These are phyloP conservation scores for Drosophila nigrodunni DNA, from an alignment of 1,140 invertebrate species.

Conservation along the genomic window DNA sequence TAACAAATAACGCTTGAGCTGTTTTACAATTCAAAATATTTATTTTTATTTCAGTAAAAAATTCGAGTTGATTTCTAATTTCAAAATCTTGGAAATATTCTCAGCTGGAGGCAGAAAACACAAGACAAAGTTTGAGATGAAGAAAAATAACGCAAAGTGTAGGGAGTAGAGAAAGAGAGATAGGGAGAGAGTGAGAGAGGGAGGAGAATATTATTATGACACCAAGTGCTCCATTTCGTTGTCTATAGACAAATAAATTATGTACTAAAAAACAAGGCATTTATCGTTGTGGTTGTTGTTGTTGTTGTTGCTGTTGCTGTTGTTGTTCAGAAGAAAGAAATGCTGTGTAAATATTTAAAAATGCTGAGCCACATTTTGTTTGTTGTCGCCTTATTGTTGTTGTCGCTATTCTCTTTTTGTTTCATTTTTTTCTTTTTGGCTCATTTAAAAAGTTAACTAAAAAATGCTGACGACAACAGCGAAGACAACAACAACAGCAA, in stretches of 20 bases:
- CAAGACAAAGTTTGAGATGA: background rate
- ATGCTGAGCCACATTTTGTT: slow-evolving; percentile 58
- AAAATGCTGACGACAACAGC: slow-evolving; percentile 48
- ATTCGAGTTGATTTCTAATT: background rate
- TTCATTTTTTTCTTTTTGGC: slow-evolving; percentile 52
- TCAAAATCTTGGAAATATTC: slow-evolving; percentile 10
- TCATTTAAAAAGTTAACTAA: slow-evolving; percentile 52
- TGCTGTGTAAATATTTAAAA: slow-evolving; percentile 81
- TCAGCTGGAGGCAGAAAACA: slow-evolving; percentile 20
- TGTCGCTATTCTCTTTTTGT: slow-evolving; percentile 56
- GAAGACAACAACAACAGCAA: background rate
- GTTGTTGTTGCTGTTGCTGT: slow-evolving; percentile 9
- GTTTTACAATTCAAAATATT: background rate
- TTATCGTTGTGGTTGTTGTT: slow-evolving; percentile 9
- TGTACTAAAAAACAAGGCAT: slow-evolving; percentile 50
- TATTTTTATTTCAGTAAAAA: background rate
- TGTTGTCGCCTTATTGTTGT: slow-evolving; percentile 45
- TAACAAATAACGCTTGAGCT: slow-evolving; percentile 5
- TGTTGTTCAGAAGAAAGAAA: slow-evolving; percentile 62
- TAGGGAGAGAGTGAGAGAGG: background rate
- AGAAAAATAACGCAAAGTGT: background rate
- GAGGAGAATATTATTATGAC: slow-evolving; percentile 46
- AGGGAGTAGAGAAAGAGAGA: background rate
- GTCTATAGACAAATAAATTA: slow-evolving; percentile 70
- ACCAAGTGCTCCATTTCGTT: slow-evolving; percentile 67